phyloP scores from a whole-genome alignment of 2,797 vertebrate species.

The Hafferia zeledoni region DNA sequence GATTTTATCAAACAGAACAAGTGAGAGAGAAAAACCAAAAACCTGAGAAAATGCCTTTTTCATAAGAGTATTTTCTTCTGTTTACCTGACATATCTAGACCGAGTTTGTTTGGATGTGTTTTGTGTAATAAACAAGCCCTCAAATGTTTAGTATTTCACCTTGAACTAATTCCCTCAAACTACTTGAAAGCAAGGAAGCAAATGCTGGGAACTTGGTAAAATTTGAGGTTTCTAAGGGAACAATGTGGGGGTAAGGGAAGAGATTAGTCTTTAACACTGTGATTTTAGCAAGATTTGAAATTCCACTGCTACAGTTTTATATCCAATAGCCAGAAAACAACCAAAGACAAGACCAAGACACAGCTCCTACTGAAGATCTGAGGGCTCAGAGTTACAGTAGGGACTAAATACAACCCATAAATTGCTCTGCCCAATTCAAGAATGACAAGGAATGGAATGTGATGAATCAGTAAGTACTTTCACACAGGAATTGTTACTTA shows the following conservation, averaged over 20 bases:
- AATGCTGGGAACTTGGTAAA: background rate
- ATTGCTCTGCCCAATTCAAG: background rate
- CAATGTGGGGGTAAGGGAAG: fast-evolving
- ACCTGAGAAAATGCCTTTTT: fast-evolving
- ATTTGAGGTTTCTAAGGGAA: background rate
- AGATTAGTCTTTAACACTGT: fast-evolving
- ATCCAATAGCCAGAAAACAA: background rate
- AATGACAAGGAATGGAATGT: background rate
- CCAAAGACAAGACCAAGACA: background rate
- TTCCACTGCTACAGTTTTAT: background rate
- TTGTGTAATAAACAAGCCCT: background rate
- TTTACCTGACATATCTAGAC: background rate
- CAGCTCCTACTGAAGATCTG: background rate
- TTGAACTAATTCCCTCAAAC: background rate
- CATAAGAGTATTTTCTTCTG: background rate
- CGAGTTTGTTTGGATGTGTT: background rate
- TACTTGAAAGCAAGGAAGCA: background rate
- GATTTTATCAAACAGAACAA: background rate
- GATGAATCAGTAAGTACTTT: background rate
- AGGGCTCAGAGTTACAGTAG: background rate
- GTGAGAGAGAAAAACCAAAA: background rate
- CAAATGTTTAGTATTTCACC: background rate
- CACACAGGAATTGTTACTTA: background rate
- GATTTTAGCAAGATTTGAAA: background rate
- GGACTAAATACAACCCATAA: fast-evolving